Percentiles rank a stretch among this genome's conserved stretches.
phyloP scores from a whole-genome alignment of 2,888 invertebrate species.

The Mantis religiosa region DNA sequence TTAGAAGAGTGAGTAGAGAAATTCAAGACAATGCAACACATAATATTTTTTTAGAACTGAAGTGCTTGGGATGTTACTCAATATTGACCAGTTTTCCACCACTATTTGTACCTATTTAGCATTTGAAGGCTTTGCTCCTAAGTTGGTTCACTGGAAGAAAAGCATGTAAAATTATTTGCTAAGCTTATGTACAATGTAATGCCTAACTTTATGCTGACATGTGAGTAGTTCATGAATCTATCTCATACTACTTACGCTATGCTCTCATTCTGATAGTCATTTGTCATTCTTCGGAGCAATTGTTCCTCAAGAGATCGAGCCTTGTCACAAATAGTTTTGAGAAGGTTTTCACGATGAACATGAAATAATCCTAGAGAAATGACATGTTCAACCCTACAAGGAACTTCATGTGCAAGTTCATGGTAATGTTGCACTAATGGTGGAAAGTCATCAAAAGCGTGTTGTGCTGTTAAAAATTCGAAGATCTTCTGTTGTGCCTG shows the following conservation, averaged over 20 bases:
- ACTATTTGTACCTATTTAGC: too few relatives aligned
- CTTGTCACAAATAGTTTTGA: slow-evolving; percentile 62
- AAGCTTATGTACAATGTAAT: too few relatives aligned
- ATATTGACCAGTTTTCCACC: too few relatives aligned
- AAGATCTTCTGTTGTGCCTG: slow-evolving; percentile 61
- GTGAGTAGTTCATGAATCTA: background rate
- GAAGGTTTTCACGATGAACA: slow-evolving; percentile 74
- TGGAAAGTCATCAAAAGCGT: slow-evolving; percentile 46
- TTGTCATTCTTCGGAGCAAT: slow-evolving; percentile 68
- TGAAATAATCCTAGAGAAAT: slow-evolving; percentile 80
- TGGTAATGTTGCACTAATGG: slow-evolving; percentile 45
- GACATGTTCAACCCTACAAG: slow-evolving; percentile 55
- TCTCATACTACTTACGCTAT: slow-evolving; percentile 60
- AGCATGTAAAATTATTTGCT: too few relatives aligned
- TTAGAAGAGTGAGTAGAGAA: too few relatives aligned
- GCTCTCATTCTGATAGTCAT: slow-evolving; percentile 74
- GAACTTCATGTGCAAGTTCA: slow-evolving; percentile 48
- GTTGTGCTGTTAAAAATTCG: slow-evolving; percentile 60
- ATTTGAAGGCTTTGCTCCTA: too few relatives aligned
- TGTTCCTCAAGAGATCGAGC: slow-evolving; percentile 66
- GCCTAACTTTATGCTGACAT: too few relatives aligned
- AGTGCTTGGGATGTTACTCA: too few relatives aligned
- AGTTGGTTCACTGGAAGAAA: too few relatives aligned
- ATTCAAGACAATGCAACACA: too few relatives aligned
- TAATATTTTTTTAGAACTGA: too few relatives aligned